Conservation (phyloP, 1,140 invertebrate species). For the Riptortus pedestris region DNA sequence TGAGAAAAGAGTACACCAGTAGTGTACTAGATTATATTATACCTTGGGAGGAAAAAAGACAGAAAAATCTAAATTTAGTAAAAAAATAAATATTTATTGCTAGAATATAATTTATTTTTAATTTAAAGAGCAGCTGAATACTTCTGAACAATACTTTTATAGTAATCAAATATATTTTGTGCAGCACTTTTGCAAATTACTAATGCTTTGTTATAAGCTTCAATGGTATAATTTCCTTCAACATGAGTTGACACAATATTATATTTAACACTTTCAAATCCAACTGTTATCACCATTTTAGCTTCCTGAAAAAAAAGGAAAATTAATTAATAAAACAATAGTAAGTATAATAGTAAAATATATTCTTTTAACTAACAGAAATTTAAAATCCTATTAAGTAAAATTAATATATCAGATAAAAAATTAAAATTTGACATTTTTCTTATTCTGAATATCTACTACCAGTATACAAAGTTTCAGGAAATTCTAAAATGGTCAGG, state of each 20-base stretch:
- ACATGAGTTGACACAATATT: slow-evolving; percentile 11
- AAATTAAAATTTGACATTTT: no score
- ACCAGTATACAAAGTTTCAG: no score
- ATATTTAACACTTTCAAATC: slow-evolving; percentile 21
- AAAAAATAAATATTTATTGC: neutral
- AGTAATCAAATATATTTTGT: slow-evolving; percentile 13
- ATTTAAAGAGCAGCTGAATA: slow-evolving; percentile 9
- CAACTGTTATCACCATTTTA: slow-evolving; percentile 15
- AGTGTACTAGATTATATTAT: neutral
- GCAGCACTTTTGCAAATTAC: slow-evolving; percentile 16
- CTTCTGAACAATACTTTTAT: slow-evolving; percentile 17
- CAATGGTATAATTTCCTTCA: slow-evolving; percentile 7
- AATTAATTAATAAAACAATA: neutral
- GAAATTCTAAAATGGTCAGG: no score
- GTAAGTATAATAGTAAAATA: neutral
- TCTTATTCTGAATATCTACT: no score
- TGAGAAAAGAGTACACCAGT: neutral
- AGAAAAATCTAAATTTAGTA: neutral
- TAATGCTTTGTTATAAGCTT: slow-evolving; percentile 7
- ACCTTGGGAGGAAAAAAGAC: neutral
- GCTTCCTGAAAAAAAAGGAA: slow-evolving; percentile 18
- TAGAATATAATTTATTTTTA: neutral
- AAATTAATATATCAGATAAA: neutral
- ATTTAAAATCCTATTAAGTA: neutral
- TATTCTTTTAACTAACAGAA: neutral